phyloP scores from a whole-genome alignment of 2,113 vertebrate genomes.

The Oxygymnocypris stewartii region DNA sequence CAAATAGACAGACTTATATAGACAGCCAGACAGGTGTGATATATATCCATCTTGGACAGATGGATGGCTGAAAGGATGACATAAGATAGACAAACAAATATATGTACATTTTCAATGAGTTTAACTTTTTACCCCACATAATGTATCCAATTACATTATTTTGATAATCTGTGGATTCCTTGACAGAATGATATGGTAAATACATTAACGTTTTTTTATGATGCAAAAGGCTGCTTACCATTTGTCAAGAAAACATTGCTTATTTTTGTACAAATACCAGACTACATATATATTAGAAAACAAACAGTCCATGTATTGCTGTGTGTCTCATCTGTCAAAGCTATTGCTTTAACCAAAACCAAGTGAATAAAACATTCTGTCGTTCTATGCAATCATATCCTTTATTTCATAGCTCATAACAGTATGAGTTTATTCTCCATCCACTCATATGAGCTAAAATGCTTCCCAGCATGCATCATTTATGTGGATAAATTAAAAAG shows the following conservation, averaged over 20 bases:
- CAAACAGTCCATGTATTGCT: neutral
- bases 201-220: no score
- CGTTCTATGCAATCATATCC: neutral
- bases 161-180: no score
- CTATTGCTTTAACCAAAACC: neutral
- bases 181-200: no score
- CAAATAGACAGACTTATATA: constrained; percentile 40
- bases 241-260: no score
- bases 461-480: neutral
- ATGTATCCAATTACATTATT: no score
- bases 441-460: neutral
- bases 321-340: neutral
- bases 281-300: neutral
- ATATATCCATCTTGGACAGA: neutral
- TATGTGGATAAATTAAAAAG: neutral
- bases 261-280: neutral
- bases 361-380: neutral
- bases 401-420: neutral
- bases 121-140: no score
- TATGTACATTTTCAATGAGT: no score
- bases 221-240: no score
- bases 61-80: neutral
- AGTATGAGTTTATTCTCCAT: neutral
- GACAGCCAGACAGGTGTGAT: constrained; percentile 33
- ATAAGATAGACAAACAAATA: neutral